These are phyloP conservation scores for Geophilus truncorum DNA, from an alignment of 2,888 invertebrate genomes.

Conservation along the genomic window DNA sequence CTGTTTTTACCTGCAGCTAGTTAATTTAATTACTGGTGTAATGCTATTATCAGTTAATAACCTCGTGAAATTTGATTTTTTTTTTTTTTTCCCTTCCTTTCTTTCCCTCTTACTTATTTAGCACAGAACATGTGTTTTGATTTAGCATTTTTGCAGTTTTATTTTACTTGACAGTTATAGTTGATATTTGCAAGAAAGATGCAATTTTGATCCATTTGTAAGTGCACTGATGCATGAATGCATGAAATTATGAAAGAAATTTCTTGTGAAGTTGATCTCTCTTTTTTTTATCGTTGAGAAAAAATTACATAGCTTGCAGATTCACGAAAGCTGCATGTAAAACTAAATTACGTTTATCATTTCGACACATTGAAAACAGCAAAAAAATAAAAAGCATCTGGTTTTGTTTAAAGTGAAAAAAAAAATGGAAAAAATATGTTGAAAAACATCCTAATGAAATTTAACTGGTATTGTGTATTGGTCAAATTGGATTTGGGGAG, in stretches of 20 bases:
- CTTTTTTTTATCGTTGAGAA: not conserved
- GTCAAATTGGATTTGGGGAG: constrained; percentile 16
- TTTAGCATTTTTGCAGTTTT: not conserved
- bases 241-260: not conserved
- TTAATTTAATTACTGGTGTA: not conserved
- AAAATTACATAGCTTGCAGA: not conserved
- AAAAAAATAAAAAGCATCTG: not conserved
- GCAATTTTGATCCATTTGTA: not conserved
- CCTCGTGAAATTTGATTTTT: not conserved
- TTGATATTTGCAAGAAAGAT: not conserved
- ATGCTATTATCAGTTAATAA: not conserved
- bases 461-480: not conserved
- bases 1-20: not conserved
- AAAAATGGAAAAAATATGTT: not conserved
- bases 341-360: not conserved
- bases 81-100: no score
- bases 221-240: not conserved
- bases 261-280: not conserved
- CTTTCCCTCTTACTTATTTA: no score
- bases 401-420: not conserved
- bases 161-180: not conserved
- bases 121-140: not conserved
- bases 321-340: not conserved
- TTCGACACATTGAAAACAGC: not conserved
- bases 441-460: constrained; percentile 6